phyloP scores from a whole-genome alignment of 2,113 vertebrate genomes.

The Dicentrarchus labrax region DNA sequence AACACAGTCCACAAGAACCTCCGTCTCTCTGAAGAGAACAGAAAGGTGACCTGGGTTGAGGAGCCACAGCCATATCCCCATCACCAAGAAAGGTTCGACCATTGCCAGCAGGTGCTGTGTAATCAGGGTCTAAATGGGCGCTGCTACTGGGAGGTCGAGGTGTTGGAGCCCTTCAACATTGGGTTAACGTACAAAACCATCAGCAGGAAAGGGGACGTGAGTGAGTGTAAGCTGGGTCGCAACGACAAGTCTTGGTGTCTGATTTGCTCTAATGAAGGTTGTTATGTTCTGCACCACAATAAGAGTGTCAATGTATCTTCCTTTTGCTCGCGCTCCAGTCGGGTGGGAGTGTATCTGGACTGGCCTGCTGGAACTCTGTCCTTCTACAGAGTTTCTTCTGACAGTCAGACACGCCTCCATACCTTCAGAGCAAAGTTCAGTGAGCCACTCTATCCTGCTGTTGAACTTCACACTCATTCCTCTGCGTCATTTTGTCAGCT shows the following conservation, averaged over 20 bases:
- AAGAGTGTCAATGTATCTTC: background rate
- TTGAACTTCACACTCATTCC: slow-evolving; percentile 12
- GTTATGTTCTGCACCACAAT: slow-evolving; percentile 7
- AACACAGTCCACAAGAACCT: slow-evolving; percentile 44
- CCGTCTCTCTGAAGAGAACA: slow-evolving; percentile 58
- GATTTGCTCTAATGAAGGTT: slow-evolving; percentile 34
- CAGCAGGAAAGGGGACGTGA: slow-evolving; percentile 14
- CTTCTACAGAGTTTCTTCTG: slow-evolving; percentile 65
- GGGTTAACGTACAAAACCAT: slow-evolving; percentile 67
- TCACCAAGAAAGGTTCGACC: slow-evolving; percentile 34
- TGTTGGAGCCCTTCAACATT: slow-evolving; percentile 9
- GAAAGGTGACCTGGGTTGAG: slow-evolving; percentile 56
- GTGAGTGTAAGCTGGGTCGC: slow-evolving; percentile 40
- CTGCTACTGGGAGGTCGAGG: slow-evolving; percentile 72
- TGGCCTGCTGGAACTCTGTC: slow-evolving; percentile 43
- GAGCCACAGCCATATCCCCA: background rate
- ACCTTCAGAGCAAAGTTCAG: slow-evolving; percentile 48
- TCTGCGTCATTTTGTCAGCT: slow-evolving; percentile 16
- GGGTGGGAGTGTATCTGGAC: slow-evolving; percentile 68
- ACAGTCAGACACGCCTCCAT: slow-evolving; percentile 29
- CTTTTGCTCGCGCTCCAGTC: slow-evolving; percentile 15
- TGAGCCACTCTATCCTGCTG: slow-evolving; percentile 44
- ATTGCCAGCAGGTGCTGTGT: slow-evolving; percentile 55
- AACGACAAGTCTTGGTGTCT: slow-evolving; percentile 66
- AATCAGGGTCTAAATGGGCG: slow-evolving; percentile 34